Evolutionary conservation across 2,888 invertebrate species (phyloP), one percentile per base, ranked within the genome.

Genomic region (Volucella bombylans): DNA sequence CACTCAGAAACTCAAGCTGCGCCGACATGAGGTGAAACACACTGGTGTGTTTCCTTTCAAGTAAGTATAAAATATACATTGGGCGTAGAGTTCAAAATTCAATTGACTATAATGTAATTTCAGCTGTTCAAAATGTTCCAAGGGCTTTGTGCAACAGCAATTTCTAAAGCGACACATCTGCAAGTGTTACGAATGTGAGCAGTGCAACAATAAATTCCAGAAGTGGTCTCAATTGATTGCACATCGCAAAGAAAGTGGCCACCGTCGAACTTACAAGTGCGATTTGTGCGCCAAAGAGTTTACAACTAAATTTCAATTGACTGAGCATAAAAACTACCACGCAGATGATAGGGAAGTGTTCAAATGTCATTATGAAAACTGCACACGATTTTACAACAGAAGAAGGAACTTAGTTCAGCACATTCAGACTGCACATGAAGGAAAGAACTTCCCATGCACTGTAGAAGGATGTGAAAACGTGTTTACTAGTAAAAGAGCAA

Each of bases 391-490:
- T 72, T 95, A 94, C 89, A 90, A 92, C 6, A 93, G 92, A 81
- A 93, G 93, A 86, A 92, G 92, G 52, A 94, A 94, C 90, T 90
- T 95, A 18, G 92, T 91, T 1, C 92, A 93, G 71, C 95, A 95
- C 86, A 91, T 94, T 73, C 87, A 91, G 72, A 90, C 90, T 1
- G 92, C 91, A 45, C 95, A 95, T 88, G 88, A 92, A 15, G 92
- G 92, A 1, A 87, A 92, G 4, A 93, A 90, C 50, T 93, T 93
- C 88, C 89, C 91, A 54, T 94, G 94, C 87, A 88, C 88, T 10
- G 87, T 92, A 2, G 62, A 86, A 1, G 87, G 86, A 4, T 91
- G 91, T 68, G 72, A 81, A 3, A 11, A 59, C 50, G 31, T 41
- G 18, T 72, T 52, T 15, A 62, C 61, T 8, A 50, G 15, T 71